These are phyloP conservation scores for Drosophila borealis DNA, from an alignment of 2,888 invertebrate species.

Conservation along the genomic window DNA sequence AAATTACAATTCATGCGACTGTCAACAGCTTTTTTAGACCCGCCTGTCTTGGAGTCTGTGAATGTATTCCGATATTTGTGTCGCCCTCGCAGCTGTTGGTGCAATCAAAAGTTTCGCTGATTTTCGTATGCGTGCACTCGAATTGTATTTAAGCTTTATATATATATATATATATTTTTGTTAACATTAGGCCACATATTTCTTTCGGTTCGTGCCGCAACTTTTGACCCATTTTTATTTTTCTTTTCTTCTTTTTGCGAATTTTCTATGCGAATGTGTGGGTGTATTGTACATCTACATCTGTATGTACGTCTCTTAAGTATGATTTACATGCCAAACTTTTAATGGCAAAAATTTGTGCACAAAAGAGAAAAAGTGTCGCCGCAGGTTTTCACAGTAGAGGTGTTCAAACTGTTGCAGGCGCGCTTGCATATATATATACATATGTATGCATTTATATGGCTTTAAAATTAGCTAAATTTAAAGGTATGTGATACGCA, in stretches of 20 bases:
- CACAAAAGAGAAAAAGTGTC: conserved; percentile 18
- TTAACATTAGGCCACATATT: conserved; percentile 26
- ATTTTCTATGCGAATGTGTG: background rate
- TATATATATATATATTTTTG: background rate
- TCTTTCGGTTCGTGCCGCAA: conserved; percentile 8
- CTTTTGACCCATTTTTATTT: conserved; percentile 35
- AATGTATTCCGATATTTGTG: background rate
- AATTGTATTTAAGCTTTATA: conserved; percentile 10
- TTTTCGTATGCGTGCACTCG: conserved; percentile 21
- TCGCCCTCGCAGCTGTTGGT: conserved; percentile 13
- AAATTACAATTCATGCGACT: conserved; percentile 41
- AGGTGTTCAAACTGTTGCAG: conserved; percentile 22
- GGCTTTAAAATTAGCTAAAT: background rate
- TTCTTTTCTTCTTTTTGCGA: conserved; percentile 6
- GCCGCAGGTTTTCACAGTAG: background rate
- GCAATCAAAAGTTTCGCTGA: conserved; percentile 31
- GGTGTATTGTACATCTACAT: background rate
- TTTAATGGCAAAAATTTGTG: conserved; percentile 55
- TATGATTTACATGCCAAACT: conserved; percentile 59
- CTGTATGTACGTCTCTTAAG: conserved; percentile 35
- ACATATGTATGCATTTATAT: background rate
- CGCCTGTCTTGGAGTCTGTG: background rate
- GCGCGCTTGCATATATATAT: background rate
- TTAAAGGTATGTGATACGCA: background rate
- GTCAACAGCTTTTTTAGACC: conserved; percentile 38